Evolutionary conservation across 2,888 invertebrate genomes (phyloP).

Genomic region (Plebejus melissa): DNA sequence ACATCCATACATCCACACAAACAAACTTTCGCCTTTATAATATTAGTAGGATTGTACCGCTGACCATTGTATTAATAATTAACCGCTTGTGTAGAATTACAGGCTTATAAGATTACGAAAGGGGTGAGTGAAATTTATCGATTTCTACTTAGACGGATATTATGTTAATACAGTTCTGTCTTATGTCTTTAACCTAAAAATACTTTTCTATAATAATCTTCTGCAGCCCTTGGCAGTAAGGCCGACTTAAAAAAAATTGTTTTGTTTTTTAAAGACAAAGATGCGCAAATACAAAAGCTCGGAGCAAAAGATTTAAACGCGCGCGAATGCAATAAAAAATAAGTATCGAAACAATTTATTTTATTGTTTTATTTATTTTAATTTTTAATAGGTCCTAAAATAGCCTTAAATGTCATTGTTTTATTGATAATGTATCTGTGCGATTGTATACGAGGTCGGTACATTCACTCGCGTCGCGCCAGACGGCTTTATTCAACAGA

Average conservation of each 20-base stretch:
- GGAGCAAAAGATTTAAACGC: not conserved
- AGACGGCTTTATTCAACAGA: not conserved
- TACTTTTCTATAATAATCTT: not conserved
- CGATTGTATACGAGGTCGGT: slow-evolving; percentile 5
- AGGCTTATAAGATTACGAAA: not conserved
- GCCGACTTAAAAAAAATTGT: too few species aligned
- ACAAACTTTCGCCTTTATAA: too few species aligned
- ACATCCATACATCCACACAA: too few species aligned
- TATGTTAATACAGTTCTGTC: not conserved
- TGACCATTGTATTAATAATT: not conserved
- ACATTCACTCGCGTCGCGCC: slow-evolving; percentile 15
- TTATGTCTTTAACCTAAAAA: not conserved
- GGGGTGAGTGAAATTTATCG: not conserved
- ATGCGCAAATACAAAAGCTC: not conserved
- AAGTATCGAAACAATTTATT: not conserved
- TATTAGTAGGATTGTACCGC: too few species aligned
- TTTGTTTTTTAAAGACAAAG: not conserved
- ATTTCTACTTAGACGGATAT: not conserved
- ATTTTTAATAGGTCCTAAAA: not conserved
- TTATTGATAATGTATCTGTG: not conserved
- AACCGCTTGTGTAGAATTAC: not conserved
- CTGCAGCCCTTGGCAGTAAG: too few species aligned
- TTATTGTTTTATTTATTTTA: not conserved
- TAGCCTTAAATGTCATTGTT: not conserved
- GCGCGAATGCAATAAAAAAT: not conserved